phyloP scores from a whole-genome alignment of 2,113 vertebrate genomes.

The Mus musculus region DNA sequence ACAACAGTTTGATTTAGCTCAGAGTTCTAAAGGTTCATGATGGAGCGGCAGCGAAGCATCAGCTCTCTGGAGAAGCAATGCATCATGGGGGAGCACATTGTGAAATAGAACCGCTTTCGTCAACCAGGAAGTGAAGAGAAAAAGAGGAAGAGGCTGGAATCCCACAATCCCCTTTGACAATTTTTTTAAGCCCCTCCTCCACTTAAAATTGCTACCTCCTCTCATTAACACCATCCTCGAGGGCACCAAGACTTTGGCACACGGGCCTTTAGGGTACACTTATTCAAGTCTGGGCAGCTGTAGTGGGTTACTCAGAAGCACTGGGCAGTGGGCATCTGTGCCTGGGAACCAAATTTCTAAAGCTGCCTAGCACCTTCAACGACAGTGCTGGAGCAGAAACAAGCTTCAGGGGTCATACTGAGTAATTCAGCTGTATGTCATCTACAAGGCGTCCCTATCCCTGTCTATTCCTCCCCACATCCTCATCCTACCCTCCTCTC shows the following conservation, averaged over 20 bases:
- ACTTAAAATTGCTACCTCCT: neutral
- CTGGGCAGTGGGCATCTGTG: neutral
- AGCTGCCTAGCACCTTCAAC: neutral
- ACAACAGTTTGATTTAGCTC: neutral
- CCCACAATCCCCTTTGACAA: neutral
- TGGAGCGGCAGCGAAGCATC: neutral
- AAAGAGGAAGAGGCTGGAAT: neutral
- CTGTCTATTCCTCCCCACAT: too few species aligned
- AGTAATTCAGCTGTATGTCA: neutral
- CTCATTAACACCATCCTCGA: too few species aligned
- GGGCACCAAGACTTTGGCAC: neutral
- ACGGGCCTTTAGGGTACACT: neutral
- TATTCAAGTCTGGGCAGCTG: neutral
- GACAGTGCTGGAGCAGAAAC: neutral
- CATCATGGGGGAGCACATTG: neutral
- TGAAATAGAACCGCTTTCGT: neutral
- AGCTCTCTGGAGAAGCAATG: neutral
- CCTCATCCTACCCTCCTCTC: neutral
- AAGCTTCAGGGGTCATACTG: neutral
- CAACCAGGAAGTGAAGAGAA: neutral
- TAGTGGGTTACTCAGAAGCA: neutral
- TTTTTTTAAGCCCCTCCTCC: neutral
- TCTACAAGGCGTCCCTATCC: neutral
- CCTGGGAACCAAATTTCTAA: neutral
- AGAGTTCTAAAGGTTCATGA: neutral